phyloP scores from a whole-genome alignment of 2,113 vertebrate species.

The Heptranchias perlo region DNA sequence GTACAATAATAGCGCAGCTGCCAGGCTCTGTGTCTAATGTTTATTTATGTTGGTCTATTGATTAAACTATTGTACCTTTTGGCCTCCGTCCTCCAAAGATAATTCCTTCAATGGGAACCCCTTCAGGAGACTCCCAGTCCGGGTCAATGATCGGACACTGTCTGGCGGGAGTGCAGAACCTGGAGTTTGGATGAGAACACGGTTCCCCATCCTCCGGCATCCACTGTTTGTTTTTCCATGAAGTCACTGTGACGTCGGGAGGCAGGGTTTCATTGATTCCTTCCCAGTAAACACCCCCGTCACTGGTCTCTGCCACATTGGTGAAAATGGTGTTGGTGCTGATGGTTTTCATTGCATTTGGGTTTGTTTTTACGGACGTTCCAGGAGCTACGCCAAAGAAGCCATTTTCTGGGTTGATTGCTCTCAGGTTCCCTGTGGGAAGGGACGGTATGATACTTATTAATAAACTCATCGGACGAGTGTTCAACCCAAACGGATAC shows the following conservation, averaged over 20 bases:
- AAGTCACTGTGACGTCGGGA: slow-evolving; percentile 67
- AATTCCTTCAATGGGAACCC: slow-evolving; percentile 88
- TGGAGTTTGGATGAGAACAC: slow-evolving; percentile 89
- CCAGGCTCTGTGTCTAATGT: background rate
- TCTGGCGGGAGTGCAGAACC: slow-evolving; percentile 85
- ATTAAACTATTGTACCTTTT: slow-evolving; percentile 57
- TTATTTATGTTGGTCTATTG: background rate
- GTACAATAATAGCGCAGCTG: background rate
- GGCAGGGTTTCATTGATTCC: slow-evolving; percentile 74
- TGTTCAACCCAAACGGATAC: background rate
- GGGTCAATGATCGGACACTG: slow-evolving; percentile 95
- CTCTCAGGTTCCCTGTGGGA: slow-evolving; percentile 76
- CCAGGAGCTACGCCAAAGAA: slow-evolving; percentile 95
- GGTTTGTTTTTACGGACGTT: slow-evolving; percentile 90
- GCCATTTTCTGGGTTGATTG: slow-evolving; percentile 96
- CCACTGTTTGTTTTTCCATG: slow-evolving; percentile 88
- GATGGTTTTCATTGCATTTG: slow-evolving; percentile 88
- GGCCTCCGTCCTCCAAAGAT: slow-evolving; percentile 92
- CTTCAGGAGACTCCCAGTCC: slow-evolving; percentile 81
- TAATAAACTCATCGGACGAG: background rate
- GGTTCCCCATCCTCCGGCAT: slow-evolving; percentile 69
- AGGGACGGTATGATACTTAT: background rate
- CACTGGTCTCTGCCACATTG: slow-evolving; percentile 88
- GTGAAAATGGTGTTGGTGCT: slow-evolving; percentile 88
- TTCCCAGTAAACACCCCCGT: slow-evolving; percentile 89